Conservation (phyloP, 2,888 invertebrate genomes). For the Cacoxenus indagator region DNA sequence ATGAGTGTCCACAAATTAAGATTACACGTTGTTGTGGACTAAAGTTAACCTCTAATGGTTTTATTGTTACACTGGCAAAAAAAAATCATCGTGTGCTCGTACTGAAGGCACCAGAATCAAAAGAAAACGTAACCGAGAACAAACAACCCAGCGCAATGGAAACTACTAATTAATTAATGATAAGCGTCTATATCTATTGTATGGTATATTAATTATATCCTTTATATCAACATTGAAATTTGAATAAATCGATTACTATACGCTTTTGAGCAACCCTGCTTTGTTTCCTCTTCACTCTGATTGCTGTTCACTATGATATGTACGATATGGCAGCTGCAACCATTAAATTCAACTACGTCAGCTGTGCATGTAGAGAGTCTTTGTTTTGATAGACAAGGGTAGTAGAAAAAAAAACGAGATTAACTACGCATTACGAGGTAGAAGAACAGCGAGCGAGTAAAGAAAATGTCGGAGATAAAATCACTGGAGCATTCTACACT, state of each 20-base stretch:
- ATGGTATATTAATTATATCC: no score
- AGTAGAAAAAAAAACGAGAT: constrained; percentile 32
- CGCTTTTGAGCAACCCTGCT: no score
- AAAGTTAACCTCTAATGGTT: constrained; percentile 97
- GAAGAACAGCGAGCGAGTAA: not conserved
- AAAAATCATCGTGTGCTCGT: constrained; percentile 99
- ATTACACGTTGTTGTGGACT: constrained; percentile 98
- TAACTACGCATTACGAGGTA: constrained; percentile 26
- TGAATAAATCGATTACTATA: no score
- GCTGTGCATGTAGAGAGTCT: not conserved
- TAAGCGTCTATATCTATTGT: no score
- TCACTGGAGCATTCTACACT: constrained; percentile 95
- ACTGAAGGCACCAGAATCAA: constrained; percentile 77
- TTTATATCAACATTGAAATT: no score
- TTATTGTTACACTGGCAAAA: constrained; percentile 96
- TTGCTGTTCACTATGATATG: no score
- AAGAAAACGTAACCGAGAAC: not conserved
- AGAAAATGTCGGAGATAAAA: constrained; percentile 89
- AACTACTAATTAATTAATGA: no score
- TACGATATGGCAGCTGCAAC: not conserved
- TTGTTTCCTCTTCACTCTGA: no score
- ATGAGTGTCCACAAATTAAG: constrained; percentile 98
- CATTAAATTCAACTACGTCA: not conserved
- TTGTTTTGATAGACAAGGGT: constrained; percentile 6
- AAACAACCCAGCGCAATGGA: no score